A percentile compares a stretch with the other conserved stretches of the same genome.
These are phyloP conservation scores for Gastrophysa polygoni DNA, from an alignment of 2,888 invertebrate genomes.

Conservation along the genomic window DNA sequence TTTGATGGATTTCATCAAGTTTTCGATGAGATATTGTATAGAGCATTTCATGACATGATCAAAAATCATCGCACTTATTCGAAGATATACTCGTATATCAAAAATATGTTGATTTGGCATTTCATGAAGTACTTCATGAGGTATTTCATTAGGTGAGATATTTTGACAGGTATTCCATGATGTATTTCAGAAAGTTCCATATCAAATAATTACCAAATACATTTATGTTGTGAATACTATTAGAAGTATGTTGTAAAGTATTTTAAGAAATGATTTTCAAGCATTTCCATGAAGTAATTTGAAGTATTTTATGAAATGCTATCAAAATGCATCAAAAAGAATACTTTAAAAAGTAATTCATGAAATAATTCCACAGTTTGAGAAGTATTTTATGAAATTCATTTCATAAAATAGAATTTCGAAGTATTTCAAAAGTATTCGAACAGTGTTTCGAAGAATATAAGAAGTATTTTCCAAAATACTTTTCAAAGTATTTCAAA, in stretches of 20 bases:
- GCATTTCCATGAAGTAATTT: not conserved
- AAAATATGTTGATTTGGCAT: no score
- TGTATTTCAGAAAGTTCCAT: no score
- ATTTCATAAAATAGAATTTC: not conserved
- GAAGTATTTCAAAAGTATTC: not conserved
- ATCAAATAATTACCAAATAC: no score
- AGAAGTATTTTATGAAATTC: not conserved
- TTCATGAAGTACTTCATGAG: not conserved
- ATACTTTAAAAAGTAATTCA: not conserved
- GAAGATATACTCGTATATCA: no score
- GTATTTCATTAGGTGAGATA: not conserved
- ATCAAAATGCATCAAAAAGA: no score
- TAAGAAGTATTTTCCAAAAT: not conserved
- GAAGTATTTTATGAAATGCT: not conserved
- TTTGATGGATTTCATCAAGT: not conserved
- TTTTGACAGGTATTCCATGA: no score
- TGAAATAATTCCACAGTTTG: not conserved
- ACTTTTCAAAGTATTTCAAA: not conserved
- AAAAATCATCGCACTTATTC: no score
- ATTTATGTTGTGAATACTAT: no score
- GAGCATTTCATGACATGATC: not conserved
- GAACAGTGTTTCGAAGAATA: no score
- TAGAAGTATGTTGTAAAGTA: no score
- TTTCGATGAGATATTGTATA: not conserved
- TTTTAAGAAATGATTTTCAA: not conserved